phyloP scores from a whole-genome alignment of 2,113 vertebrate genomes.

The Nesoenas mayeri region DNA sequence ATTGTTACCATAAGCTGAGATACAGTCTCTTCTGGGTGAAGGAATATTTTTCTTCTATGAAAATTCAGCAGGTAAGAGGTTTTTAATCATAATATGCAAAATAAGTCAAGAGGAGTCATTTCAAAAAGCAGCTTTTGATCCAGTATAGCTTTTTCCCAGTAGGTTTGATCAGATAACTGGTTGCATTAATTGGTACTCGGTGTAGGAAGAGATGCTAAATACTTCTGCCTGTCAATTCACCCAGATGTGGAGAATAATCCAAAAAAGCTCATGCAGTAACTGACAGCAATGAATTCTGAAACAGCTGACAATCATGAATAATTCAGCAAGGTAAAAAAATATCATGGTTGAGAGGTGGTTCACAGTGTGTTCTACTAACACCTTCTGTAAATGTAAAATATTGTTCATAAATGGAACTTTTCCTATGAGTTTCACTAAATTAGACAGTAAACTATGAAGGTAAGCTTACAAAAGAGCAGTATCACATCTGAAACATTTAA shows the following conservation, averaged over 20 bases:
- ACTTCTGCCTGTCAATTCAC: slow-evolving; percentile 44
- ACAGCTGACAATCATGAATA: slow-evolving; percentile 46
- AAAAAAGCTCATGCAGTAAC: not conserved
- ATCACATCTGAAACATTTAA: not conserved
- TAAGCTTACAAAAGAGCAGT: not conserved
- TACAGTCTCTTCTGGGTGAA: not conserved
- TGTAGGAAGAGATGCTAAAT: slow-evolving; percentile 57
- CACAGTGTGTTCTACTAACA: slow-evolving; percentile 20
- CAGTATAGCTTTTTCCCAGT: slow-evolving; percentile 5
- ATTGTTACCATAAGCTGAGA: not conserved
- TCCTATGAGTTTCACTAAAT: slow-evolving; percentile 3
- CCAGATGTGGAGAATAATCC: slow-evolving; percentile 38
- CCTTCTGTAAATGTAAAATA: slow-evolving; percentile 6
- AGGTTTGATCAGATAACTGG: slow-evolving; percentile 37
- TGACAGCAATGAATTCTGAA: slow-evolving; percentile 49
- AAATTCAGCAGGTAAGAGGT: slow-evolving; percentile 2
- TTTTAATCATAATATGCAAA: slow-evolving; percentile 40
- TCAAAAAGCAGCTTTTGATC: slow-evolving; percentile 29
- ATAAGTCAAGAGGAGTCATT: not conserved
- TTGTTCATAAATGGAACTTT: not conserved
- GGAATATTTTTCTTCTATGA: not conserved
- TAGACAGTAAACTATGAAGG: not conserved
- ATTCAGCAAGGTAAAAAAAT: slow-evolving; percentile 22
- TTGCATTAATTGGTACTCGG: slow-evolving; percentile 39
- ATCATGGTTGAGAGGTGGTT: not conserved